Percentiles rank a stretch among this genome's conserved stretches.
phyloP scores from a whole-genome alignment of 2,888 invertebrate genomes.

The Spisula subtruncata region DNA sequence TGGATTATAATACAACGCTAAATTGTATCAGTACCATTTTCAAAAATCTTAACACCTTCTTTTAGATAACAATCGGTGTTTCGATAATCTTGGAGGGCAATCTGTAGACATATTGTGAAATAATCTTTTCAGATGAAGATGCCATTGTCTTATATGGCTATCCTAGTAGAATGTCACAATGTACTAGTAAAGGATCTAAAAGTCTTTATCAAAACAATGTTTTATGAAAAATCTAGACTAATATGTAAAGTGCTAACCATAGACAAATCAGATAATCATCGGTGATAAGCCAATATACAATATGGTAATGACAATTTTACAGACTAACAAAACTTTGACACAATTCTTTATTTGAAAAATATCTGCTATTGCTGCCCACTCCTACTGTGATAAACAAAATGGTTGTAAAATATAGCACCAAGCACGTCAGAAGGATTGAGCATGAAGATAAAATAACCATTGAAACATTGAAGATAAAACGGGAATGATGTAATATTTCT shows the following conservation, averaged over 20 bases:
- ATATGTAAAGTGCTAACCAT: not conserved
- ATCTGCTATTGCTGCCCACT: not conserved
- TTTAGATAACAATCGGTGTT: not conserved
- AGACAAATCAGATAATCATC: not conserved
- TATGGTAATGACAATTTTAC: not conserved
- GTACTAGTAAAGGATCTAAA: not conserved
- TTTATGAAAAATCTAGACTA: not conserved
- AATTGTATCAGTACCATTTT: not conserved
- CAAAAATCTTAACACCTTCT: not conserved
- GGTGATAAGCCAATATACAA: not conserved
- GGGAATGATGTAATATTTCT: too few species aligned
- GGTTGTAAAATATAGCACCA: too few species aligned
- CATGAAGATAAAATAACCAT: too few species aligned
- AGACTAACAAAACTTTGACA: not conserved
- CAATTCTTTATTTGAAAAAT: not conserved
- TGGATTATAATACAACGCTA: not conserved
- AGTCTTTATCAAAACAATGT: not conserved
- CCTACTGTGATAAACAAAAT: too few species aligned
- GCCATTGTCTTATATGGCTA: not conserved
- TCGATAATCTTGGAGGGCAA: too few species aligned
- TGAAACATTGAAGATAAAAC: too few species aligned
- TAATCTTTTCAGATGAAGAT: not conserved
- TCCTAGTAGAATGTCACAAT: not conserved
- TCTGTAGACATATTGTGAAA: too few species aligned
- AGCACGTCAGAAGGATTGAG: too few species aligned